Evolutionary conservation across 2,113 vertebrate species (phyloP).

Genomic region (Regulus satrapa): DNA sequence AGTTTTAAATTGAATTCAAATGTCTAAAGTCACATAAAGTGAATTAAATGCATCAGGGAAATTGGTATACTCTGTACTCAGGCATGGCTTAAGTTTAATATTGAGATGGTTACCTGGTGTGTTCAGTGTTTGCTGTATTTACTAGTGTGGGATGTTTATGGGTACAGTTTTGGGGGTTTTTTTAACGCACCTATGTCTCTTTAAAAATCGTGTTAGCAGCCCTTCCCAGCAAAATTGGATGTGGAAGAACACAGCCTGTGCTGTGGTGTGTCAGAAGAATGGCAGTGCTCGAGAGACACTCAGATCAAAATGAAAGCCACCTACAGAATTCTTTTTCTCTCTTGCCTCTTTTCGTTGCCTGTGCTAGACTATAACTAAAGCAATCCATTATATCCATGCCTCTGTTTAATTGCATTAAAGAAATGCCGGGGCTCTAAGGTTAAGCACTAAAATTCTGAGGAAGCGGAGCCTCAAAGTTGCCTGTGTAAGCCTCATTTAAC

Average conservation of each 20-base stretch:
- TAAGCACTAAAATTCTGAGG: conserved; percentile 42
- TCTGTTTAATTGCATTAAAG: conserved; percentile 45
- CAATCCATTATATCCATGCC: not conserved
- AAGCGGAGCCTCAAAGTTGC: conserved; percentile 5
- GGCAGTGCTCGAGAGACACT: not conserved
- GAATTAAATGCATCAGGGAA: not conserved
- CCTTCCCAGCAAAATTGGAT: not conserved
- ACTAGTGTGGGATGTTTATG: not conserved
- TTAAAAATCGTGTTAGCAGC: not conserved
- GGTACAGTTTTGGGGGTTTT: not conserved
- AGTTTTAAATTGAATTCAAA: conserved; percentile 22
- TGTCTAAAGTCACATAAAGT: not conserved
- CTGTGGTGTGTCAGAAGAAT: not conserved
- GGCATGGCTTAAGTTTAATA: not conserved
- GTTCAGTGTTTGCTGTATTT: not conserved
- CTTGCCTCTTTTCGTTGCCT: not conserved
- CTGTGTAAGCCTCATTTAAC: conserved; percentile 44
- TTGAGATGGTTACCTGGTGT: not conserved
- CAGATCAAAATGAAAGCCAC: conserved; percentile 13
- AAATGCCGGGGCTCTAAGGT: not conserved
- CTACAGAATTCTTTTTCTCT: not conserved
- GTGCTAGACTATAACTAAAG: not conserved
- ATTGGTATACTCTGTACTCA: not conserved
- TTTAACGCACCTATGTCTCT: not conserved
- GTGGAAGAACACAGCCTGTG: not conserved